Conservation (phyloP, 2,797 vertebrate genomes). For the Novumbra hubbsi region DNA sequence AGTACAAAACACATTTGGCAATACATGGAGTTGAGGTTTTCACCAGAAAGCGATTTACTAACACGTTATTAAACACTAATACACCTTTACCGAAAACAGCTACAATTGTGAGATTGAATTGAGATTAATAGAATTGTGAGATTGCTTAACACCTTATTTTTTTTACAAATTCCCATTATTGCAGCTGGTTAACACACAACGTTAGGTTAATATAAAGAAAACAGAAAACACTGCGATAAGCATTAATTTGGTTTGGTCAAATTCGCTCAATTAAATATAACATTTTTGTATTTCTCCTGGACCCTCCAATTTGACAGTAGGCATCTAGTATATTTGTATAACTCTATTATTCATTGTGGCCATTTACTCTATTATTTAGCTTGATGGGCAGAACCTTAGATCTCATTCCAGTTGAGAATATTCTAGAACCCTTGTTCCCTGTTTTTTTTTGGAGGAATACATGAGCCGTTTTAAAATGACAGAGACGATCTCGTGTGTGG, state of each 20-base stretch:
- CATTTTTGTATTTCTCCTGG: neutral
- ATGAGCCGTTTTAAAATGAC: neutral
- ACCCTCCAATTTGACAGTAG: neutral
- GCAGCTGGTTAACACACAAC: too few relatives aligned
- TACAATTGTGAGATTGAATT: too few relatives aligned
- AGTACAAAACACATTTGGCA: too few relatives aligned
- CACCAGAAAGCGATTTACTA: too few relatives aligned
- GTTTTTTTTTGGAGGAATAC: neutral
- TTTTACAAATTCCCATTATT: too few relatives aligned
- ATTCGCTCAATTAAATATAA: neutral
- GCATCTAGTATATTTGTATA: neutral
- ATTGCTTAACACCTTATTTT: too few relatives aligned
- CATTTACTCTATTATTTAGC: neutral
- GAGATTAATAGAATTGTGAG: too few relatives aligned
- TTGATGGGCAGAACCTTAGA: neutral
- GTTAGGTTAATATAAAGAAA: too few relatives aligned
- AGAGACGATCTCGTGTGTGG: constrained; percentile 57
- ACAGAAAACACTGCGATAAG: too few relatives aligned
- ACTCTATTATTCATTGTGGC: neutral
- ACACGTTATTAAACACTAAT: too few relatives aligned
- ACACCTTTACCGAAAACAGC: too few relatives aligned
- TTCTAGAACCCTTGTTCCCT: neutral
- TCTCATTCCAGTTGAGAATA: neutral
- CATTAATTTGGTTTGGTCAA: neutral
- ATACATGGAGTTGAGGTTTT: too few relatives aligned